phyloP scores from a whole-genome alignment of 2,797 vertebrate species.

The Sardinella longiceps region DNA sequence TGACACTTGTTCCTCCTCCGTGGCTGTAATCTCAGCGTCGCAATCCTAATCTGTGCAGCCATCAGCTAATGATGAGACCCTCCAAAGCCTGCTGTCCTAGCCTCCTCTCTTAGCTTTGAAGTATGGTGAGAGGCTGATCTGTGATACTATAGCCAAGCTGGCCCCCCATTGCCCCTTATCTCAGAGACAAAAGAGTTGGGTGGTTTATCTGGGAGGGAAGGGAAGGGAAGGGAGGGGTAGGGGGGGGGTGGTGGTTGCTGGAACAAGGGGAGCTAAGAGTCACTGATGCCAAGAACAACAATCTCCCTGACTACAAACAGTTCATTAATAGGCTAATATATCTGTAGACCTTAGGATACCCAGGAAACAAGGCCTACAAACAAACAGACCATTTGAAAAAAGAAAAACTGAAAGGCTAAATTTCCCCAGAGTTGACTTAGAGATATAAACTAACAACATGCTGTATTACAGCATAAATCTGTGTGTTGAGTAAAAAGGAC shows the following conservation, averaged over 20 bases:
- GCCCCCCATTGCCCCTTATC: constrained; percentile 78
- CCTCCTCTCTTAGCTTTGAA: constrained; percentile 88
- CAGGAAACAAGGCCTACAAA: not conserved
- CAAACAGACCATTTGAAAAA: not conserved
- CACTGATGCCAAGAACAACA: constrained; percentile 9
- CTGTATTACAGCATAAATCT: not conserved
- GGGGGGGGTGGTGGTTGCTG: not conserved
- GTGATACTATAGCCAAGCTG: constrained; percentile 66
- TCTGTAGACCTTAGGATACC: not conserved
- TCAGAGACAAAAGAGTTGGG: constrained; percentile 79
- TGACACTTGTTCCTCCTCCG: constrained; percentile 74
- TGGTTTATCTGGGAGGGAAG: constrained; percentile 83
- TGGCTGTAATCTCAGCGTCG: constrained; percentile 80
- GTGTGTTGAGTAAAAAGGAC: not conserved
- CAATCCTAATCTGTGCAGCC: constrained; percentile 86
- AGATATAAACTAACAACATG: not conserved
- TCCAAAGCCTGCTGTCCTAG: constrained; percentile 85
- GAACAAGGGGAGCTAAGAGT: not conserved
- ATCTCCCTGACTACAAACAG: not conserved
- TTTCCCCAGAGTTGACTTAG: not conserved
- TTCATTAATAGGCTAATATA: not conserved
- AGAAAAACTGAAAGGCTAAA: not conserved
- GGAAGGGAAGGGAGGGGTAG: too few species aligned
- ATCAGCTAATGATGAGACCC: constrained; percentile 88
- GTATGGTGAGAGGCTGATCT: constrained; percentile 77